Conservation (phyloP, 2,888 invertebrate genomes). For the Drosophila testacea region DNA sequence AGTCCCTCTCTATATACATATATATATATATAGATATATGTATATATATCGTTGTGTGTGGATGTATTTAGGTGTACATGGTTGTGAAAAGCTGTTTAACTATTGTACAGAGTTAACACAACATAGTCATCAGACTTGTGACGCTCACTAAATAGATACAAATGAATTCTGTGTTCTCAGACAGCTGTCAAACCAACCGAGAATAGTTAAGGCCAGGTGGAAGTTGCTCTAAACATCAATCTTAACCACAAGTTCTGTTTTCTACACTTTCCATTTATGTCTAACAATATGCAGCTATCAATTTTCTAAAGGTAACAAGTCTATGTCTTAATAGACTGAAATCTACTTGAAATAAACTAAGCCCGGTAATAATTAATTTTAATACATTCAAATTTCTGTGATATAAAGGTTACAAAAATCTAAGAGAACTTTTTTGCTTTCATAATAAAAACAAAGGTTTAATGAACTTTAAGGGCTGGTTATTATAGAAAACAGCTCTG, state of each 20-base stretch:
- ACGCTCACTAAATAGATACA: constrained; percentile 42
- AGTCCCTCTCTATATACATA: constrained; percentile 5
- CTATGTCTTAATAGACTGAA: no score
- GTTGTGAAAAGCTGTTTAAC: constrained; percentile 24
- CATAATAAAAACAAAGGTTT: background rate
- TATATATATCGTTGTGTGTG: constrained; percentile 2
- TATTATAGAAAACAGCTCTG: constrained; percentile 9
- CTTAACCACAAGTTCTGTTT: constrained; percentile 5
- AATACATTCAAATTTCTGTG: no score
- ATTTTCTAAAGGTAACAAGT: background rate
- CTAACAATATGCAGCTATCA: background rate
- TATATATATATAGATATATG: constrained; percentile 12
- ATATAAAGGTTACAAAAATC: no score
- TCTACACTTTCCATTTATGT: background rate
- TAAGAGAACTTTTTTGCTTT: background rate
- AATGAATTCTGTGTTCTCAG: constrained; percentile 31
- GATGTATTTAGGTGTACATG: constrained; percentile 1
- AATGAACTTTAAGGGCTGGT: background rate
- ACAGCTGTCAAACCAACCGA: constrained; percentile 22
- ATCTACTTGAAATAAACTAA: no score
- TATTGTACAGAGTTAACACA: constrained; percentile 33
- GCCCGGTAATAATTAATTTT: no score
- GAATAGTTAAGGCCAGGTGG: constrained; percentile 1
- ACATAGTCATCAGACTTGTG: constrained; percentile 39
- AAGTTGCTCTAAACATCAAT: background rate